Evolutionary conservation across 2,113 vertebrate genomes (phyloP), one percentile per base, ranked within the genome.

Genomic region (Hiodon alosoides): DNA sequence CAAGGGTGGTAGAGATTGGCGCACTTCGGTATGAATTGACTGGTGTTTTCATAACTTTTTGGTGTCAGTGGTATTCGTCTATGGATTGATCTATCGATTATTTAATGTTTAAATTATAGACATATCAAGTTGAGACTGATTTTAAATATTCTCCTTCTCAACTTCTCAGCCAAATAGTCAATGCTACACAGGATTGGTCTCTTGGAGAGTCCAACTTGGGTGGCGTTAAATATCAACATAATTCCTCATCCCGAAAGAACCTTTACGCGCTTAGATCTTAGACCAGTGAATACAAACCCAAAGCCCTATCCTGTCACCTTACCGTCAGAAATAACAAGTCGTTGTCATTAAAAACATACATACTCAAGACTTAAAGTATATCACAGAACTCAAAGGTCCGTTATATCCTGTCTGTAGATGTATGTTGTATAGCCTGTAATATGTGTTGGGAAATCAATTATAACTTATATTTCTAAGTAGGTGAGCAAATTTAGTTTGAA

Each of bases 271-370:
- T 68, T 9, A 10, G 81, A 71, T 70, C 72, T 54, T 71, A 14
- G 16, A 60, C 60, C 67, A 81, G 71, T 83, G 66, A 50, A 5
- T 89, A 81, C 86, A 86, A 75, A 52, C 4, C 65, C 67, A 69
- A 69, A 60, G 3, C 7, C 3, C 2, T 52, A 14, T 59, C 54
- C 57, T 70, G 59, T 73, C 73, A 73, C 75, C 17, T 59, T 7
- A 2, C 54, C n/a, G 46, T 73, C 55, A 72, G 31, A 76, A 77
- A 66, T 82, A 73, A 68, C 76, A 76, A 68, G 52, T 68, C 62
- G 48, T 13, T 72, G 80, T 50, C 17, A 81, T 70, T 58, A 57
- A 81, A 72, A 75, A 72, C 76, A 82, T 84, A 86, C 81, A 86
- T 69, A 46, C 4, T 51, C 2, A 47, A n/a, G 48, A 16, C 6